Evolutionary conservation across 92 coral and sea anemone genomes (phyloP).

Genomic region (Blastomussa wellsi): DNA sequence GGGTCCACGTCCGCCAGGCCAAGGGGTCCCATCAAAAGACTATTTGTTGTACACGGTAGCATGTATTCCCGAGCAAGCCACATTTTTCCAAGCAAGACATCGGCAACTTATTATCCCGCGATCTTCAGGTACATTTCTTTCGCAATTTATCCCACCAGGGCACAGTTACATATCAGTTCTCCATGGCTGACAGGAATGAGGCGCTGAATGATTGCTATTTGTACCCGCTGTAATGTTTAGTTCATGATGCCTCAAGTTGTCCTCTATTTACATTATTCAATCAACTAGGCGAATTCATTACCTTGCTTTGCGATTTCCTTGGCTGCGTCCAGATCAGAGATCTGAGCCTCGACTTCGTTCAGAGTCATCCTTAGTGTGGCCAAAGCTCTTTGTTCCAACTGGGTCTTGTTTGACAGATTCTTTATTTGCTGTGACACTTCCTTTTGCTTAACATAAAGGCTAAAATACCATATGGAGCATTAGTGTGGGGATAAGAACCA

Average conservation of each 20-base stretch:
- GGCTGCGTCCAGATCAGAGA: slow-evolving; percentile 79
- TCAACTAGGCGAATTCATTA: background rate
- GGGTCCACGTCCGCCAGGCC: no score
- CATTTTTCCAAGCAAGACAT: background rate
- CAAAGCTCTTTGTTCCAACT: slow-evolving; percentile 61
- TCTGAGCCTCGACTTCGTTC: slow-evolving; percentile 77
- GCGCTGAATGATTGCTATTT: background rate
- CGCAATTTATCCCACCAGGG: background rate
- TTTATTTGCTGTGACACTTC: slow-evolving; percentile 53
- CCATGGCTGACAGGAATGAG: no score
- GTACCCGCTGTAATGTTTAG: background rate
- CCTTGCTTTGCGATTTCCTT: slow-evolving; percentile 90
- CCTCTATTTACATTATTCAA: background rate
- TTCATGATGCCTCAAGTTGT: background rate
- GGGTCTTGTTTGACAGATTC: slow-evolving; percentile 51
- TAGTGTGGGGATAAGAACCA: background rate
- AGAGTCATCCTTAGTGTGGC: slow-evolving; percentile 69
- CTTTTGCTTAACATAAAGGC: slow-evolving; percentile 45
- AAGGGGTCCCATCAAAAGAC: no score
- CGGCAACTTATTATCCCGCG: background rate
- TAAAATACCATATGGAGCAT: background rate
- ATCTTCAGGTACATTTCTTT: background rate
- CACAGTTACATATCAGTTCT: no score
- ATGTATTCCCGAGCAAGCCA: no score
- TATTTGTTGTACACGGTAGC: no score